phyloP scores from a whole-genome alignment of 2,888 invertebrate genomes.

The Nowickia ferox region DNA sequence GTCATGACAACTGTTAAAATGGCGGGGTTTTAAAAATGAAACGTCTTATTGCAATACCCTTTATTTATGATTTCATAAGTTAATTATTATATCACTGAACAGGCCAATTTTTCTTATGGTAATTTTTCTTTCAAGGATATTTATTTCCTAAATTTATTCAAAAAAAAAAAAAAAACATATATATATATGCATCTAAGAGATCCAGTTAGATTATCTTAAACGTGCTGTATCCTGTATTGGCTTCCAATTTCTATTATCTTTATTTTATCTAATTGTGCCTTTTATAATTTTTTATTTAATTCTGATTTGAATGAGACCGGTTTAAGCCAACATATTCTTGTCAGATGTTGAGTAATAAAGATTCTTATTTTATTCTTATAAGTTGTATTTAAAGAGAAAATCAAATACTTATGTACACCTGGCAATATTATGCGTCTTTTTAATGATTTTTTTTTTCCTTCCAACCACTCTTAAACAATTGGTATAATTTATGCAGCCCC shows the following conservation, averaged over 20 bases:
- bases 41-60: no score
- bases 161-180: not conserved
- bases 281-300: constrained; percentile 6
- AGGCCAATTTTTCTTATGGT: not conserved
- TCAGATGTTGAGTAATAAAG: not conserved
- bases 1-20: no score
- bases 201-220: constrained; percentile 20
- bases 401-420: constrained; percentile 48
- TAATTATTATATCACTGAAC: not conserved
- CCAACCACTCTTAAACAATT: constrained; percentile 74
- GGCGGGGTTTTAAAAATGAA: no score
- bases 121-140: constrained; percentile 47
- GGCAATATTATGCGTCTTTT: constrained; percentile 58
- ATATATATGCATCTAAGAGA: not conserved
- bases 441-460: constrained; percentile 37
- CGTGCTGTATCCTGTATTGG: constrained; percentile 37
- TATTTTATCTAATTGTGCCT: constrained; percentile 46
- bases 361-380: constrained; percentile 30
- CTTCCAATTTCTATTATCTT: not conserved
- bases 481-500: constrained; percentile 81
- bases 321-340: constrained; percentile 22
- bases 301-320: constrained; percentile 17
- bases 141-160: constrained; percentile 5
- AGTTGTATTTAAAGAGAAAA: not conserved
- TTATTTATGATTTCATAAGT: no score